Evolutionary conservation across 2,797 vertebrate genomes (phyloP).

Genomic region (Hyperoplus immaculatus): DNA sequence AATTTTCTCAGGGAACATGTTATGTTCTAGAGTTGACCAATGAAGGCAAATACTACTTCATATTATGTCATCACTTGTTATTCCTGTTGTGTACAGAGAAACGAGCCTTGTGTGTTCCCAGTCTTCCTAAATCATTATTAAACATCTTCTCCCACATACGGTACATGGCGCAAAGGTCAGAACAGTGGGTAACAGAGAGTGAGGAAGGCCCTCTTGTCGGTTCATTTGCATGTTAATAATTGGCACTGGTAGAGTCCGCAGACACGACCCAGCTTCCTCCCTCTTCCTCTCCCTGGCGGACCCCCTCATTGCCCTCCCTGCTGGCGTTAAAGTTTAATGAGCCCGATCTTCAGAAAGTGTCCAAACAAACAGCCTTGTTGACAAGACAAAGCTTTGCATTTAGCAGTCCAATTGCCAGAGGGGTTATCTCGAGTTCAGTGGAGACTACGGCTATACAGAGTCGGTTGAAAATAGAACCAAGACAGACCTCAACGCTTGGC

Average conservation of each 20-base stretch:
- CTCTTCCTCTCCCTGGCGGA: slow-evolving; percentile 29
- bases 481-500: slow-evolving; percentile 26
- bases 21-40: not conserved
- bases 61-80: not conserved
- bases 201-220: slow-evolving; percentile 13
- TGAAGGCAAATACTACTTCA: slow-evolving; percentile 8
- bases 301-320: slow-evolving; percentile 52
- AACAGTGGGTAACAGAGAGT: slow-evolving; percentile 23
- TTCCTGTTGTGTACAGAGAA: not conserved
- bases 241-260: slow-evolving; percentile 29
- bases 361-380: slow-evolving; percentile 74
- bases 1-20: not conserved
- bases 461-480: slow-evolving; percentile 56
- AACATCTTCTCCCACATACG: slow-evolving; percentile 7
- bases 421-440: slow-evolving; percentile 66
- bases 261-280: slow-evolving; percentile 21
- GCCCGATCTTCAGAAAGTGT: slow-evolving; percentile 60
- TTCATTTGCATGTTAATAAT: slow-evolving; percentile 36
- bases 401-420: slow-evolving; percentile 46
- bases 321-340: slow-evolving; percentile 75
- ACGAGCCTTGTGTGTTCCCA: not conserved
- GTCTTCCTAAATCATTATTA: slow-evolving; percentile 15
- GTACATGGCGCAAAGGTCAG: slow-evolving; percentile 17
- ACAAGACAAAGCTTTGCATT: slow-evolving; percentile 76
- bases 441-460: slow-evolving; percentile 51